Evolutionary conservation across 2,888 invertebrate genomes (phyloP).

Genomic region (Cantharis rufa): DNA sequence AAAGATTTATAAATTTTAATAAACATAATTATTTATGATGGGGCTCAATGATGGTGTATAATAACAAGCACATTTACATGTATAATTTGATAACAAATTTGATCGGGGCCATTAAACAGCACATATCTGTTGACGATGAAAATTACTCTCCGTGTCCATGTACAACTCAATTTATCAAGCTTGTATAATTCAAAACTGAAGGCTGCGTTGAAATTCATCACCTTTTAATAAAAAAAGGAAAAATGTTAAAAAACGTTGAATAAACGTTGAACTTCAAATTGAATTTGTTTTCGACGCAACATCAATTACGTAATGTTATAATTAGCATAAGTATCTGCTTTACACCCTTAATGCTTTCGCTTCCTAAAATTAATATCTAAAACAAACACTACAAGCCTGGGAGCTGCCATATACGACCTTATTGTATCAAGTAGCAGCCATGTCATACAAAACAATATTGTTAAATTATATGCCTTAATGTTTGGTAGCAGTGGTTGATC

Average conservation of each 20-base stretch:
- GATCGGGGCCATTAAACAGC: constrained; percentile 10
- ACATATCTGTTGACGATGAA: constrained; percentile 21
- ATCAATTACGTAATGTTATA: constrained; percentile 16
- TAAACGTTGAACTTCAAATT: neutral
- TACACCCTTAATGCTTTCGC: constrained; percentile 9
- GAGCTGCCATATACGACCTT: constrained; percentile 9
- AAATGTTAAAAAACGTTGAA: neutral
- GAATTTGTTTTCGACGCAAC: neutral
- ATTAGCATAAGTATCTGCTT: constrained; percentile 20
- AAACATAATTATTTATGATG: neutral
- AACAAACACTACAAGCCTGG: constrained; percentile 10
- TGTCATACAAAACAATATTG: constrained; percentile 13
- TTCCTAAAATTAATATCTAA: constrained; percentile 20
- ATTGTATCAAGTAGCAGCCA: constrained; percentile 17
- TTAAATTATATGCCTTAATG: constrained; percentile 16
- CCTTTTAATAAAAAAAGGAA: neutral
- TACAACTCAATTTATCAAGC: constrained; percentile 21
- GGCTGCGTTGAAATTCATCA: constrained; percentile 2
- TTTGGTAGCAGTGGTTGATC: constrained; percentile 4
- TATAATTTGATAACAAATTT: constrained; percentile 17
- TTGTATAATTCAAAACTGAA: constrained; percentile 2
- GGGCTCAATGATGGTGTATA: neutral
- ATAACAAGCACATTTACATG: neutral
- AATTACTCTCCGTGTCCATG: constrained; percentile 16
- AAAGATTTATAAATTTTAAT: neutral